phyloP scores from a whole-genome alignment of 2,888 invertebrate genomes.

The Eurytoma californica region DNA sequence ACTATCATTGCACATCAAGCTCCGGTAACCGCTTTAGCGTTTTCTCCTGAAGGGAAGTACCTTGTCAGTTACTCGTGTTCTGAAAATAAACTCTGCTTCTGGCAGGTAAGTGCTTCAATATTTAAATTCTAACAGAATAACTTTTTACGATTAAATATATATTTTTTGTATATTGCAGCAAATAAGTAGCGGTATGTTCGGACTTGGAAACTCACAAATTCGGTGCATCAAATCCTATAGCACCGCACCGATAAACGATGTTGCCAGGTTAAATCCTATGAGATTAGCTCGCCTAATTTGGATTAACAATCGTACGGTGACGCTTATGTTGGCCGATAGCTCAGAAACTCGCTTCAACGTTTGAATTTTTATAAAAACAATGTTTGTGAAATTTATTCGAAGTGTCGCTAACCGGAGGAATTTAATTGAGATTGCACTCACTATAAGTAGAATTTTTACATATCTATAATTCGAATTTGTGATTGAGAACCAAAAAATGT shows the following conservation, averaged over 20 bases:
- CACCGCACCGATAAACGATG: slow-evolving; percentile 93
- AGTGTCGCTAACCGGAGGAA: slow-evolving; percentile 28
- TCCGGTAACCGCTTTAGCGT: slow-evolving; percentile 93
- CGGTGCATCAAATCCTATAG: slow-evolving; percentile 97
- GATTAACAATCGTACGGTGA: slow-evolving; percentile 95
- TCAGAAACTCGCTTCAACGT: slow-evolving; percentile 91
- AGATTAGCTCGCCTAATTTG: slow-evolving; percentile 94
- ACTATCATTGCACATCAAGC: slow-evolving; percentile 93
- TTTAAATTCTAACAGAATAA: slow-evolving; percentile 15
- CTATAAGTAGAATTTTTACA: slow-evolving; percentile 50
- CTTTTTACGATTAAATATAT: not conserved
- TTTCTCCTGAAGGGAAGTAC: slow-evolving; percentile 98
- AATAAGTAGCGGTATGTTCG: slow-evolving; percentile 93
- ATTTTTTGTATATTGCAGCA: slow-evolving; percentile 70
- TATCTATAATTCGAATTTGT: slow-evolving; percentile 49
- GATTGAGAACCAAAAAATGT: slow-evolving; percentile 51
- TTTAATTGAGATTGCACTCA: slow-evolving; percentile 48
- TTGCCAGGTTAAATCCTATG: slow-evolving; percentile 90
- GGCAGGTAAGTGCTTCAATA: slow-evolving; percentile 87
- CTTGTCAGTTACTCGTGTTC: slow-evolving; percentile 95
- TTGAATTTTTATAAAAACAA: slow-evolving; percentile 73
- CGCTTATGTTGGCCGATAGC: slow-evolving; percentile 96
- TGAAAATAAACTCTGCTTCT: slow-evolving; percentile 97
- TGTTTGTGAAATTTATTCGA: slow-evolving; percentile 35
- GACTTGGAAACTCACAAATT: slow-evolving; percentile 97